phyloP scores from a whole-genome alignment of 2,113 vertebrate species.

The Corvus cornix region DNA sequence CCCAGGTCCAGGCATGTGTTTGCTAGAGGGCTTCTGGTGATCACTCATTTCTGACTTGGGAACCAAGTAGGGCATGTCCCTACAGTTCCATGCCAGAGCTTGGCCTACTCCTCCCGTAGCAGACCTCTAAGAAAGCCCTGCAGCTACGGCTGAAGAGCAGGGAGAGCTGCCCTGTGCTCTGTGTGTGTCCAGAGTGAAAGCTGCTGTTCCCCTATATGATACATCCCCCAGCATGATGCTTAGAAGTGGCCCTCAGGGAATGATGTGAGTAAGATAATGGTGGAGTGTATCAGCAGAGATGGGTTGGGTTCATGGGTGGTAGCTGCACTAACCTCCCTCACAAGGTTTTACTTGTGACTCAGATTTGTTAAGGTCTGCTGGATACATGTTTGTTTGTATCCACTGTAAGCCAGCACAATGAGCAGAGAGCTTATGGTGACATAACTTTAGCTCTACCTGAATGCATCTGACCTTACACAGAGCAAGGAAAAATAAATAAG shows the following conservation, averaged over 20 bases:
- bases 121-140: background rate
- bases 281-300: background rate
- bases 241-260: background rate
- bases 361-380: background rate
- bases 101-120: background rate
- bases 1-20: background rate
- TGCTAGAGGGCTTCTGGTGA: background rate
- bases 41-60: background rate
- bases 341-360: background rate
- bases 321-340: background rate
- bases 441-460: background rate
- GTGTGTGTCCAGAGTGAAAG: background rate
- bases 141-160: background rate
- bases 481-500: background rate
- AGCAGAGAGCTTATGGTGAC: background rate
- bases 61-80: background rate
- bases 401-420: background rate
- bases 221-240: background rate
- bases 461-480: background rate
- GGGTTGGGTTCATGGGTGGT: background rate
- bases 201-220: background rate
- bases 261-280: background rate
- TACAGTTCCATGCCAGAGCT: background rate
- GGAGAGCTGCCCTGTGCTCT: background rate
- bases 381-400: background rate